These are phyloP conservation scores for Coranthus polyacanthus DNA, from an alignment of 2,797 vertebrate species.

Conservation along the genomic window DNA sequence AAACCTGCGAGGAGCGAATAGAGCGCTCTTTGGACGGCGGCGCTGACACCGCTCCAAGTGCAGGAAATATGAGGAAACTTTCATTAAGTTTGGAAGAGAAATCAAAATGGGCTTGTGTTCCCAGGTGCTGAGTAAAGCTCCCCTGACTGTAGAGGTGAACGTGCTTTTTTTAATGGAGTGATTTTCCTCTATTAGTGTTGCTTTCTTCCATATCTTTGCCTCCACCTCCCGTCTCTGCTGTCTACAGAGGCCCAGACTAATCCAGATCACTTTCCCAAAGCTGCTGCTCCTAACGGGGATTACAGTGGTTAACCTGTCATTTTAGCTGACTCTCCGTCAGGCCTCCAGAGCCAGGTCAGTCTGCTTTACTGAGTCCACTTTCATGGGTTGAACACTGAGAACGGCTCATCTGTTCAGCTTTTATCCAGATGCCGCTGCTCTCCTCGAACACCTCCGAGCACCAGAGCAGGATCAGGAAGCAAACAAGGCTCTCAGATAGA, in stretches of 20 bases:
- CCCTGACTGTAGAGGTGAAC: background rate
- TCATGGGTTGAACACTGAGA: background rate
- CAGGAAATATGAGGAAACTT: no score
- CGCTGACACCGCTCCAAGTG: no score
- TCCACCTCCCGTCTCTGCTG: slow-evolving; percentile 2
- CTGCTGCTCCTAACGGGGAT: slow-evolving; percentile 51
- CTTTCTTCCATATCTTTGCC: slow-evolving; percentile 9
- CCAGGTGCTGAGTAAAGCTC: background rate
- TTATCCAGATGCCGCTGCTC: background rate
- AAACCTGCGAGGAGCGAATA: no score
- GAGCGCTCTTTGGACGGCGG: no score
- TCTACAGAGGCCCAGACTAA: slow-evolving; percentile 40
- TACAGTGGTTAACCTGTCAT: slow-evolving; percentile 45
- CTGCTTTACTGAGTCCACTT: slow-evolving; percentile 34
- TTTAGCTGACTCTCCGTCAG: slow-evolving; percentile 36
- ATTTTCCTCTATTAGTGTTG: background rate
- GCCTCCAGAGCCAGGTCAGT: slow-evolving; percentile 27
- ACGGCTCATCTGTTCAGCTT: slow-evolving; percentile 10
- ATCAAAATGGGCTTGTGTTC: background rate
- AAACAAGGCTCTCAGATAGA: slow-evolving; percentile 10
- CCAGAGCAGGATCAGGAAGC: slow-evolving; percentile 3
- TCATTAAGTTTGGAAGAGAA: background rate
- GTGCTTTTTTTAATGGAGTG: background rate
- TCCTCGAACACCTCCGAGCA: slow-evolving; percentile 17
- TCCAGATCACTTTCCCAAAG: slow-evolving; percentile 61